A percentile compares a stretch with the other conserved stretches of the same genome.
Evolutionary conservation across 1,140 invertebrate genomes (phyloP).

Genomic region (Oppia nitens): DNA sequence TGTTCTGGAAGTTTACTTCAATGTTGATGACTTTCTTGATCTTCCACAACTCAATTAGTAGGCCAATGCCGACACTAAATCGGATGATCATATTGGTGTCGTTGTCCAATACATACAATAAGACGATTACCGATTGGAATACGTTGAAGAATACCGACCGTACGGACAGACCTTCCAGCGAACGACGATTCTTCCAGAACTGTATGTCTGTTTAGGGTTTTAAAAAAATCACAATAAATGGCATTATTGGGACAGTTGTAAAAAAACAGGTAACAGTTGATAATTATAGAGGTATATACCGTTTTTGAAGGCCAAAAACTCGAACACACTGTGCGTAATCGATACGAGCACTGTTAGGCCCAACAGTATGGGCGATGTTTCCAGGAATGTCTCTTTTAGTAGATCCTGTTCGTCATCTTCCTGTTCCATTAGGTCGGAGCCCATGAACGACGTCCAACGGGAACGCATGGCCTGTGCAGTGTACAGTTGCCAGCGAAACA

Average conservation of each 20-base stretch:
- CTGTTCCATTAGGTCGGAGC: slow-evolving; percentile 41
- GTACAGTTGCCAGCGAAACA: slow-evolving; percentile 97
- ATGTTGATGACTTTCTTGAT: slow-evolving; percentile 74
- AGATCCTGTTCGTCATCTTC: slow-evolving; percentile 84
- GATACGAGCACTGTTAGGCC: slow-evolving; percentile 81
- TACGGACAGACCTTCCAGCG: slow-evolving; percentile 89
- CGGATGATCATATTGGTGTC: slow-evolving; percentile 92
- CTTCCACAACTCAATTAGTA: slow-evolving; percentile 98
- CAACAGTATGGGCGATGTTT: slow-evolving; percentile 90
- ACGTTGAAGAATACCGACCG: slow-evolving; percentile 98
- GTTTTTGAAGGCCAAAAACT: slow-evolving; percentile 98
- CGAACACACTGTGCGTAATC: slow-evolving; percentile 90
- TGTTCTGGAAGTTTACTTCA: slow-evolving; percentile 53
- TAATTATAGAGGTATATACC: slow-evolving; percentile 35
- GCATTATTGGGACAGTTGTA: too few species aligned
- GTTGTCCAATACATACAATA: slow-evolving; percentile 93
- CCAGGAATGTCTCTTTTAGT: slow-evolving; percentile 85
- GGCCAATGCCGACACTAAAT: slow-evolving; percentile 75
- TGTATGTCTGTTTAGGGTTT: slow-evolving; percentile 64
- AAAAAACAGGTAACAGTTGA: not conserved
- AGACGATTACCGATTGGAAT: slow-evolving; percentile 83
- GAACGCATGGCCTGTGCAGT: slow-evolving; percentile 68
- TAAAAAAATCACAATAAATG: too few species aligned
- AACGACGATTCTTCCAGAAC: slow-evolving; percentile 96
- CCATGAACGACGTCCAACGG: slow-evolving; percentile 35